phyloP scores from a whole-genome alignment of 2,888 invertebrate species.

The Apotomis capreana region DNA sequence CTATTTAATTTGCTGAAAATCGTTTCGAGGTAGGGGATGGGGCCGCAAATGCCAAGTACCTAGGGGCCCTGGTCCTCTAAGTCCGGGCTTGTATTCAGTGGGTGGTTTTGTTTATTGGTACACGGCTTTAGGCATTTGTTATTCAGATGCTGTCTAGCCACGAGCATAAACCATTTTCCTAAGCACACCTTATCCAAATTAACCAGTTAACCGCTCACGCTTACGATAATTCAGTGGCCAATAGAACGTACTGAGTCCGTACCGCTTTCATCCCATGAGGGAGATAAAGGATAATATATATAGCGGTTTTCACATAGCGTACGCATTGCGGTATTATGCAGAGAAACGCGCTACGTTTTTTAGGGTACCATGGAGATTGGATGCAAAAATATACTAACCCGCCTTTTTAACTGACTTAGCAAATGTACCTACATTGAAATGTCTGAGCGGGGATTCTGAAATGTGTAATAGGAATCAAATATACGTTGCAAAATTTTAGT shows the following conservation, averaged over 20 bases:
- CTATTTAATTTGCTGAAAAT: no score
- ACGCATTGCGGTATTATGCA: slow-evolving; percentile 70
- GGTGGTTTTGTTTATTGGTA: no score
- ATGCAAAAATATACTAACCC: not conserved
- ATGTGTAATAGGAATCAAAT: not conserved
- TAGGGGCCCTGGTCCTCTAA: no score
- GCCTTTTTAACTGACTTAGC: not conserved
- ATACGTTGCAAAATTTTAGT: no score
- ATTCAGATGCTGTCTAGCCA: no score
- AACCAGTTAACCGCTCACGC: slow-evolving; percentile 12
- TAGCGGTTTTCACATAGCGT: slow-evolving; percentile 64
- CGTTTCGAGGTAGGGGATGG: no score
- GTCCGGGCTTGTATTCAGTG: no score
- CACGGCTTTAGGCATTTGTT: no score
- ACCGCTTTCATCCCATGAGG: slow-evolving; percentile 56
- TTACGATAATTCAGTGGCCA: slow-evolving; percentile 34
- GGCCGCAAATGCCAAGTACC: no score
- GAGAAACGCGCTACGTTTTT: slow-evolving; percentile 37
- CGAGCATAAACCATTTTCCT: not conserved
- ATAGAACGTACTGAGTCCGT: slow-evolving; percentile 24
- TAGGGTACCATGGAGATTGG: slow-evolving; percentile 11
- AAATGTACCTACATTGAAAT: not conserved
- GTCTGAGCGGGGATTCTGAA: not conserved
- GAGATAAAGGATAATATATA: slow-evolving; percentile 78
- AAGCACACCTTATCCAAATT: slow-evolving; percentile 24